Evolutionary conservation across 2,113 vertebrate genomes (phyloP).

Genomic region (Gnathonemus longibarbis): DNA sequence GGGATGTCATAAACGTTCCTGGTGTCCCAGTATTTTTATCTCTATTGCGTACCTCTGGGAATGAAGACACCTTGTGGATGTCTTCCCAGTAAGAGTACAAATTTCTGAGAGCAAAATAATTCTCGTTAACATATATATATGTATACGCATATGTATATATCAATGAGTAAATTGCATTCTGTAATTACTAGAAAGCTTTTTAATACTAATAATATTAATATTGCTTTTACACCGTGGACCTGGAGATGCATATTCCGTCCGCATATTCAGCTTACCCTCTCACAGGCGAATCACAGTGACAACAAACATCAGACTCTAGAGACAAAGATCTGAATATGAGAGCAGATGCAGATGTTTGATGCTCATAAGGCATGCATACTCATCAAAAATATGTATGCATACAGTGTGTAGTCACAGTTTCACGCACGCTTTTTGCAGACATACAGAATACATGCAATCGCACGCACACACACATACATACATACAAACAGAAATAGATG

Average conservation of each 20-base stretch:
- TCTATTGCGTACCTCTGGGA: not conserved
- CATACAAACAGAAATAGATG: slow-evolving; percentile 7
- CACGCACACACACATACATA: slow-evolving; percentile 10
- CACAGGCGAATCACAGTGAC: not conserved
- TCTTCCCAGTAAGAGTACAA: not conserved
- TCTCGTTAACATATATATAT: too few relatives aligned
- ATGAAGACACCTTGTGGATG: not conserved
- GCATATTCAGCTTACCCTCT: not conserved
- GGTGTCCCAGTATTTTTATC: not conserved
- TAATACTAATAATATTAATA: not conserved
- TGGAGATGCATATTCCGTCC: not conserved
- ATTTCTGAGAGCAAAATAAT: not conserved
- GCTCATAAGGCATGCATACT: not conserved
- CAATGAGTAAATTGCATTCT: not conserved
- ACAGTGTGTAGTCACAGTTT: not conserved
- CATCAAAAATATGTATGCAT: not conserved
- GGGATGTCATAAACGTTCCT: not conserved
- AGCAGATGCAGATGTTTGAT: not conserved
- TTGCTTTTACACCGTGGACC: not conserved
- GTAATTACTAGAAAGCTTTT: not conserved
- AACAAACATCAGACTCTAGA: not conserved
- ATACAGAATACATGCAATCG: not conserved
- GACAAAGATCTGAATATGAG: not conserved
- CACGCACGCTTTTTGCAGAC: not conserved
- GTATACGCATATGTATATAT: not conserved